phyloP scores from a whole-genome alignment of 1,140 invertebrate genomes.

The Sarcophaga peregrina region DNA sequence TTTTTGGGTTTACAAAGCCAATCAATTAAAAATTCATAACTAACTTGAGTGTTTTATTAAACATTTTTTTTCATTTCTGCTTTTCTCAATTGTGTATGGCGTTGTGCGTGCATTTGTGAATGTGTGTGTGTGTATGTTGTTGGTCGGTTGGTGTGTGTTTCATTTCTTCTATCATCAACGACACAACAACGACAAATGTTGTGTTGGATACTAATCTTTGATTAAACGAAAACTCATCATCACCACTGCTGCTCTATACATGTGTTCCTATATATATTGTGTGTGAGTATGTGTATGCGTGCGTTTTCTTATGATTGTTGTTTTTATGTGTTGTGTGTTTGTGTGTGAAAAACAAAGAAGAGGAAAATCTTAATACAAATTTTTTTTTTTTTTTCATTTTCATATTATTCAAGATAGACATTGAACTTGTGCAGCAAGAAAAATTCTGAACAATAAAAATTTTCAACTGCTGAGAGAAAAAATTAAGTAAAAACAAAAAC shows the following conservation, averaged over 20 bases:
- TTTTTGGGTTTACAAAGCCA: background rate
- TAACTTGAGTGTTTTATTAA: constrained; percentile 15
- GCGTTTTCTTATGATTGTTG: background rate
- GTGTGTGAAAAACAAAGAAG: constrained; percentile 5
- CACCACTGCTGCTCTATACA: background rate
- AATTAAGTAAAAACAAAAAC: background rate
- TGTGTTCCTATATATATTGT: background rate
- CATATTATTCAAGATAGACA: constrained; percentile 3
- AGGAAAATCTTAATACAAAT: background rate
- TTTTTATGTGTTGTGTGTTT: background rate
- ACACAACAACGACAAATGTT: background rate
- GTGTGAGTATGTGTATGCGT: background rate
- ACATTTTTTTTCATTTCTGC: no score
- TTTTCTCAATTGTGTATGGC: no score
- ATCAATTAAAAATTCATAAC: constrained; percentile 37
- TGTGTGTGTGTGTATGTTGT: no score
- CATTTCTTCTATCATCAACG: background rate
- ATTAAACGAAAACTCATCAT: constrained; percentile 1
- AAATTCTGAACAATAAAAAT: background rate
- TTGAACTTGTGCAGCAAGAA: constrained; percentile 15
- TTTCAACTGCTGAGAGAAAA: no score
- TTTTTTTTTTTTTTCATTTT: background rate
- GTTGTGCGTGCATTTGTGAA: no score
- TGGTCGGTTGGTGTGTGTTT: background rate
- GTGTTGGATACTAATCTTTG: constrained; percentile 14